These are phyloP conservation scores for Neria commutata DNA, from an alignment of 2,888 invertebrate species.

Conservation along the genomic window DNA sequence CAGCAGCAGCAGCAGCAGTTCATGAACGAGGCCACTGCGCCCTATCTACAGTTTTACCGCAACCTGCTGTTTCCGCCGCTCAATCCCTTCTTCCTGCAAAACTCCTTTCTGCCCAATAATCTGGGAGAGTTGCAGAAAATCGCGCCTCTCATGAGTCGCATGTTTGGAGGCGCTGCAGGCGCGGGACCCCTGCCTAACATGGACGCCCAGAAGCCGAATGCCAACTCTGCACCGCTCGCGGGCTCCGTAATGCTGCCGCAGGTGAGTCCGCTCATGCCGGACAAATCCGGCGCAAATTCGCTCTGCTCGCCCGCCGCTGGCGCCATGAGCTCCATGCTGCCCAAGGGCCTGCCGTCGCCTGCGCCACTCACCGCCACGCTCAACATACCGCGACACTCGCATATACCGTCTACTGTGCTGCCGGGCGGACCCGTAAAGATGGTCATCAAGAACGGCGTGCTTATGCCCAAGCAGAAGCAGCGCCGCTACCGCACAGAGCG, in stretches of 20 bases:
- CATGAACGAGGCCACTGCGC: constrained; percentile 44
- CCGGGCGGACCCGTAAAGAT: constrained; percentile 72
- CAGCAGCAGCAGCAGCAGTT: constrained; percentile 66
- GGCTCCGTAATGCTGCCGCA: constrained; percentile 27
- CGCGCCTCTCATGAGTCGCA: constrained; percentile 59
- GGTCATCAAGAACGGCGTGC: constrained; percentile 88
- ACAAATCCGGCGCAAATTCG: constrained; percentile 31
- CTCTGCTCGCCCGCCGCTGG: constrained; percentile 34
- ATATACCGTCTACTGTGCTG: constrained; percentile 40
- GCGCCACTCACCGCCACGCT: constrained; percentile 17
- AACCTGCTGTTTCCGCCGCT: constrained; percentile 67
- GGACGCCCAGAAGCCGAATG: constrained; percentile 24
- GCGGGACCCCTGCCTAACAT: constrained; percentile 13
- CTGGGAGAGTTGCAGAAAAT: constrained; percentile 69
- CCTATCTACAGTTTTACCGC: constrained; percentile 69
- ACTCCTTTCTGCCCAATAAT: constrained; percentile 63
- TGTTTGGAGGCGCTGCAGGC: constrained; percentile 35
- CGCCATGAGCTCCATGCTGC: constrained; percentile 39
- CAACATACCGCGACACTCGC: constrained; percentile 33
- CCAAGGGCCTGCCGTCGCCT: constrained; percentile 33
- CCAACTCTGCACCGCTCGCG: constrained; percentile 16
- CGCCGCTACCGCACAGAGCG: constrained; percentile 87
- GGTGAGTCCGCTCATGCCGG: constrained; percentile 34
- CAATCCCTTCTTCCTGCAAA: constrained; percentile 70
- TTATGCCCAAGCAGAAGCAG: constrained; percentile 92